Base-by-base conservation (phyloP, 2,888 invertebrate genomes). In the Ennomos fuscantarius region DNA sequence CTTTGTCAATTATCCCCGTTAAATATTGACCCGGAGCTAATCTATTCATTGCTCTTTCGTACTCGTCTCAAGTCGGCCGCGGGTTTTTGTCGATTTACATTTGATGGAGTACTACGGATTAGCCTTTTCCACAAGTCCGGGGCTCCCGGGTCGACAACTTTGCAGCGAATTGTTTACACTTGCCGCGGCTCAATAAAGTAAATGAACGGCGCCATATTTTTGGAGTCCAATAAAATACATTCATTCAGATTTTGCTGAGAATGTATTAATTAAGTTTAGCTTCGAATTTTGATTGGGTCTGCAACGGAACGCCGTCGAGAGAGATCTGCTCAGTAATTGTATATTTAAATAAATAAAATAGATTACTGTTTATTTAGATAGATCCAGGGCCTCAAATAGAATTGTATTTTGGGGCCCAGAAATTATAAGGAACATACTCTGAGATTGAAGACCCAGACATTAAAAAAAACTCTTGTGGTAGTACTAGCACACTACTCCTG, bases 1-100 rank as follows among this genome's bases (percentile, higher is more conserved):
- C 80, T 83, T 82, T 69, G 66, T 68, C 81, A 80, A 82, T 81
- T 77, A 81, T 64, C 63, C 72, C 65, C 45, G 39, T 73, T 73
- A 73, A 78, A 78, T 75, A 81, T 79, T 76, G 76, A 71, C 68
- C 74, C 62, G 63, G 66, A 57, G 60, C 61, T 78, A 76, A 79
- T 81, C 68, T 80, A 80, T 80, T 79, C 82, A 79, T 78, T 73
- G 76, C 65, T 70, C 65, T 66, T 65, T 59, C 69, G 55, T 77
- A 74, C 78, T 76, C 70, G 72, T 72, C 62, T 72, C 65, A 76
- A 45, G 70, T 62, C 60, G 9, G 11, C 10, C 62, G 60, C 52
- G 55, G 62, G 68, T 55, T 67, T 66, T 66, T 69, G 70, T 68
- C 67, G 66, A 74, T 79, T 79, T 77, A 76, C 76, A 79, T 81